Evolutionary conservation across 1,140 invertebrate species (phyloP), one percentile per base, ranked within the genome.

Genomic region (Drosophila pruinosa): DNA sequence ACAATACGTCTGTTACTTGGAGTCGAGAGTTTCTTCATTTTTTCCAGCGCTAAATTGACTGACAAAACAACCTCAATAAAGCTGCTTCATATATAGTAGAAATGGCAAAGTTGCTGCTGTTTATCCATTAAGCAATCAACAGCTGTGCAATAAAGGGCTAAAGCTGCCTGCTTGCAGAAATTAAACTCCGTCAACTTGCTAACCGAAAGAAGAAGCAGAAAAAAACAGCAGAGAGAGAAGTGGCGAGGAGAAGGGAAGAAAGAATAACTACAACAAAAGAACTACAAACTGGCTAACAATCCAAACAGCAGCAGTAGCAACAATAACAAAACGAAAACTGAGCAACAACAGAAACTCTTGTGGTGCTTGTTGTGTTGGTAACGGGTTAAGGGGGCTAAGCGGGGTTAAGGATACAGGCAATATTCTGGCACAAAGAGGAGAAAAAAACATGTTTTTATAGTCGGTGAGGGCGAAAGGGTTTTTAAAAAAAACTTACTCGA

Each of bases 201-300:
- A 12, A 8, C 1, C 54, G 8, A 19, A 50, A 50, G 52, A 54
- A 50, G 52, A 36, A 38, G 17, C 28, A 54, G 28, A 10, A 6
- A 10, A 38, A 31, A 12, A n/a, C 19, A 8, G 38, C 4, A 14
- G 17, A 10, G 15, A n/a, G 15, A 4, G 38, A 39, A 39, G 15
- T 36, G 34, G 7, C 19, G 6, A 6, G n/a, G n/a, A 4, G 34
- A 28, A 1, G 8, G 26, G 24, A 26, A 21, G 14, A 22, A 39
- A 19, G 48, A n/a, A 39, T 17, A 38, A 54, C 28, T 28, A 34
- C 52, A 65, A 57, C 61, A 65, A 71, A 71, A 65, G 61, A 64
- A 34, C 61, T 57, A 62, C 41, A 71, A 71, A 65, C 68, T 71
- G 69, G 53, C 62, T 72, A 52, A 59, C 69, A 72, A 67, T 53